Percentiles rank a stretch among this genome's conserved stretches.
Conservation (phyloP, 2,113 vertebrate species). For the Merops nubicus region DNA sequence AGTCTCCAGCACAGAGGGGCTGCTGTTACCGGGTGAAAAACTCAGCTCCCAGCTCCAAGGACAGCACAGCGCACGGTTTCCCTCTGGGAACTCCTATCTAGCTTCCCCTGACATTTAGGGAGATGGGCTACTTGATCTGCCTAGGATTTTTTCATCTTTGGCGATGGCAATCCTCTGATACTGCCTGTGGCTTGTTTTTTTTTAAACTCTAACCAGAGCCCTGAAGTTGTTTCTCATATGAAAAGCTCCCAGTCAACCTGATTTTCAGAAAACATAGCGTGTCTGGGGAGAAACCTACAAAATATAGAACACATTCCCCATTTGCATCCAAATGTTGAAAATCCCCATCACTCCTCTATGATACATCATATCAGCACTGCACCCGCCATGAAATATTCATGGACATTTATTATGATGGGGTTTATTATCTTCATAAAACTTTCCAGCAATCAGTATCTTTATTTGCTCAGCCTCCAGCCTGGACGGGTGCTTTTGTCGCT, state of each 20-base stretch:
- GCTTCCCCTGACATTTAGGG: background rate
- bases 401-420: slow-evolving; percentile 26
- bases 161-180: background rate
- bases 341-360: background rate
- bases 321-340: slow-evolving; percentile 41
- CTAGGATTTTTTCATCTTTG: background rate
- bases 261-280: background rate
- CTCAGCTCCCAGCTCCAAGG: background rate
- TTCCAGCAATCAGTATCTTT: background rate
- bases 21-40: background rate
- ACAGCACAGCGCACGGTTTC: background rate
- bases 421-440: slow-evolving; percentile 54
- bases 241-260: slow-evolving; percentile 39
- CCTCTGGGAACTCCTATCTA: background rate
- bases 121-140: background rate
- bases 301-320: slow-evolving; percentile 32
- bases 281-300: slow-evolving; percentile 50
- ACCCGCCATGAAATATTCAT: slow-evolving; percentile 59
- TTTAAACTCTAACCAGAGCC: background rate
- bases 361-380: background rate
- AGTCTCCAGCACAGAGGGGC: background rate
- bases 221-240: slow-evolving; percentile 45
- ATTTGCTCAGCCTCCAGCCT: slow-evolving; percentile 25
- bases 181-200: background rate
- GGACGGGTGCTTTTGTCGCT: background rate